These are phyloP conservation scores for Operophtera brumata DNA, from an alignment of 2,888 invertebrate species.

Conservation along the genomic window DNA sequence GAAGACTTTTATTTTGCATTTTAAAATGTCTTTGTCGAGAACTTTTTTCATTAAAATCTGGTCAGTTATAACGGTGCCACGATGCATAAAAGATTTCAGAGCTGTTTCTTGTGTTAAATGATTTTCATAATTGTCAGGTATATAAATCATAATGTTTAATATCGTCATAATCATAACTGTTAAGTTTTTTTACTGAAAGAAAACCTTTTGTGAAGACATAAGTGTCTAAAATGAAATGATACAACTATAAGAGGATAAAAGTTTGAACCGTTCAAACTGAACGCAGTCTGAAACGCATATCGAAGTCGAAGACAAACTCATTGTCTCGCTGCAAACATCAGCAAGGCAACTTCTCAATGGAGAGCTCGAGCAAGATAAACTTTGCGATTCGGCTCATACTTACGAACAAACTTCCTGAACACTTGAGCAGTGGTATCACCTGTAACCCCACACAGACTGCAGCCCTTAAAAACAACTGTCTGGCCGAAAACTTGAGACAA, in stretches of 20 bases:
- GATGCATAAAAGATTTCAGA: constrained; percentile 55
- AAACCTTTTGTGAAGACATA: background rate
- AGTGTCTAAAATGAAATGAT: background rate
- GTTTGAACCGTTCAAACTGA: constrained; percentile 15
- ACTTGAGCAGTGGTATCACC: constrained; percentile 59
- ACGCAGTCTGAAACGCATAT: constrained; percentile 52
- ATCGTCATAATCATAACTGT: too few species aligned
- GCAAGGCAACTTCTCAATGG: constrained; percentile 60
- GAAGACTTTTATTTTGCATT: constrained; percentile 53
- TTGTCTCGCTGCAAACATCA: constrained; percentile 58
- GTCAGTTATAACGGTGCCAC: constrained; percentile 49
- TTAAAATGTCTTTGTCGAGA: constrained; percentile 54
- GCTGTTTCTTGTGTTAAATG: constrained; percentile 31
- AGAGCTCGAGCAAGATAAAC: constrained; percentile 56
- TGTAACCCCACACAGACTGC: constrained; percentile 51
- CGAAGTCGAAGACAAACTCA: constrained; percentile 66
- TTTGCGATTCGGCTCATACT: constrained; percentile 62
- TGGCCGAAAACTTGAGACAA: constrained; percentile 55
- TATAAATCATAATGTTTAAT: background rate
- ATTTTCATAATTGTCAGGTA: background rate
- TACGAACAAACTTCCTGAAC: constrained; percentile 54
- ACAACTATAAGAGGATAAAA: constrained; percentile 13
- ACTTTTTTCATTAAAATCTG: constrained; percentile 65
- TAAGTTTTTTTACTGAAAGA: background rate
- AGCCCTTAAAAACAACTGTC: constrained; percentile 55